Percentiles rank a stretch among this genome's conserved stretches.
phyloP scores from a whole-genome alignment of 2,797 vertebrate species.

The Alectoris magna region DNA sequence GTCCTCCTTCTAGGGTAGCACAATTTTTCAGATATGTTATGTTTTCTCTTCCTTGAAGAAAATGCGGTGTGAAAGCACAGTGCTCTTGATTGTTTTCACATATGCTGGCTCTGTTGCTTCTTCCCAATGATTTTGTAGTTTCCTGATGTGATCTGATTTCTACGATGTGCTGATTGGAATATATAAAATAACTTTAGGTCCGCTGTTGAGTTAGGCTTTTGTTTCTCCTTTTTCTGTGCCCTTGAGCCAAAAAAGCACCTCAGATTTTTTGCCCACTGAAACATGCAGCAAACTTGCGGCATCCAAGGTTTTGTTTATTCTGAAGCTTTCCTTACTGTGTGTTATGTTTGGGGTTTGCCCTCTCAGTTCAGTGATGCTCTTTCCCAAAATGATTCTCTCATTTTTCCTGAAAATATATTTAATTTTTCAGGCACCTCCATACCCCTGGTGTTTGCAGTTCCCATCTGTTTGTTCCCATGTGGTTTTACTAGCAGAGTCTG shows the following conservation, averaged over 20 bases:
- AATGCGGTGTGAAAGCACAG: neutral
- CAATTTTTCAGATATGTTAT: neutral
- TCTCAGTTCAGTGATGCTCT: neutral
- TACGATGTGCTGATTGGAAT: neutral
- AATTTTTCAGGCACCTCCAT: neutral
- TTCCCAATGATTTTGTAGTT: neutral
- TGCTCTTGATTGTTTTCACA: neutral
- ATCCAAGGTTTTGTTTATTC: neutral
- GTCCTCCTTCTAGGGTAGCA: neutral
- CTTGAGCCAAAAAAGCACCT: neutral
- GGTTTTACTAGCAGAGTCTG: neutral
- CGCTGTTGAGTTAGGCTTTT: neutral
- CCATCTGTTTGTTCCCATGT: neutral
- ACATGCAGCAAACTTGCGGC: fast-evolving
- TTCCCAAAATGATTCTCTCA: neutral
- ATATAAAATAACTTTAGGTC: neutral
- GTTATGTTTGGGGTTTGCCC: neutral
- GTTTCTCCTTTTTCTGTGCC: neutral
- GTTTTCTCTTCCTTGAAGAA: neutral
- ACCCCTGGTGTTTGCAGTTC: neutral
- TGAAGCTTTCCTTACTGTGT: neutral
- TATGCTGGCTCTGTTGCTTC: neutral
- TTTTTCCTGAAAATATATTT: neutral
- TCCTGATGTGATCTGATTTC: neutral
- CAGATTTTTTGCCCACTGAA: fast-evolving